These are phyloP conservation scores for Drosophila orena DNA, from an alignment of 1,140 invertebrate genomes.

Conservation along the genomic window DNA sequence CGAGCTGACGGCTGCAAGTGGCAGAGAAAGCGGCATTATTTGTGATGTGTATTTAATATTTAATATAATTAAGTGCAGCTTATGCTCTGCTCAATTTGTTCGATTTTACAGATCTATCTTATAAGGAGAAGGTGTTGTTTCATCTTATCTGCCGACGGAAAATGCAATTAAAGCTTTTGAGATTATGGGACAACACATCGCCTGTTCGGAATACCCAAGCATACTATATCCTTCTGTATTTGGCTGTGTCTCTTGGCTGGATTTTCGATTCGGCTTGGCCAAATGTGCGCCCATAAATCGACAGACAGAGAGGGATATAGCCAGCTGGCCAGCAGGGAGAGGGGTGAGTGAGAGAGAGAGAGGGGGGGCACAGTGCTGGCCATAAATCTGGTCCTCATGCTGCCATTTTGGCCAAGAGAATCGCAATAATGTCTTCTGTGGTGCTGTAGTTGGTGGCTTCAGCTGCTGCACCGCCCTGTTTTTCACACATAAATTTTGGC, in stretches of 20 bases:
- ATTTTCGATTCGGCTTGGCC: constrained; percentile 48
- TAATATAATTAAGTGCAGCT: no score
- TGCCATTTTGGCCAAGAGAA: constrained; percentile 47
- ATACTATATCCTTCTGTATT: constrained; percentile 12
- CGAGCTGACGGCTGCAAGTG: constrained; percentile 90
- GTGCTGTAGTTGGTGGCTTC: constrained; percentile 53
- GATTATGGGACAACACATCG: constrained; percentile 10
- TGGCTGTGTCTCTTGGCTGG: constrained; percentile 34
- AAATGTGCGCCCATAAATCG: constrained; percentile 77
- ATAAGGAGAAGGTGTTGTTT: neutral
- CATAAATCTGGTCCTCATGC: constrained; percentile 68
- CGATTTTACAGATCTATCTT: neutral
- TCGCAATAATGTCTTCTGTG: constrained; percentile 71
- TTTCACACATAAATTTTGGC: constrained; percentile 79
- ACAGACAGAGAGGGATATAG: constrained; percentile 33
- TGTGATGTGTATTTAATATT: no score
- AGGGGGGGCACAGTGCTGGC: constrained; percentile 19
- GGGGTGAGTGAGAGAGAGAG: neutral
- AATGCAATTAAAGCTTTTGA: constrained; percentile 14
- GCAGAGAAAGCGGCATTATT: constrained; percentile 44
- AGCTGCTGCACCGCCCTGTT: constrained; percentile 52
- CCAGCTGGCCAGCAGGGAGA: neutral
- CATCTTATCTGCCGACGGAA: constrained; percentile 6
- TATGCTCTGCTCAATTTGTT: neutral
- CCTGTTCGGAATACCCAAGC: neutral